Evolutionary conservation across 2,888 invertebrate genomes (phyloP), one percentile per base, ranked within the genome.

Genomic region (Ceramica pisi): DNA sequence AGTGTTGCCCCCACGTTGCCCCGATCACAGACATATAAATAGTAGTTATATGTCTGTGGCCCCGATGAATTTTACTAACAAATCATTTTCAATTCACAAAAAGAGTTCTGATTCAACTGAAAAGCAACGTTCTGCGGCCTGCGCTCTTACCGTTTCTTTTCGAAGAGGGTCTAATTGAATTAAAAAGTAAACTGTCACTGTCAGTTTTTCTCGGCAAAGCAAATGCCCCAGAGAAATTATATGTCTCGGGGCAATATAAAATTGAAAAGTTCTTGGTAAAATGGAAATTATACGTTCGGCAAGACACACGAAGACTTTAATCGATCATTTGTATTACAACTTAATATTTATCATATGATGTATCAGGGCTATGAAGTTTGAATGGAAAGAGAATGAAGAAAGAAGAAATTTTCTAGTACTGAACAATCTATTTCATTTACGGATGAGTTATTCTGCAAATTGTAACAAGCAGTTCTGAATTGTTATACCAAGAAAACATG

Each of bases 201-300:
- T 90, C 90, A 90, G 80, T 81, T 85, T 82, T 75, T 77, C 76
- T 78, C 57, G 63, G 77, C 69, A 51, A 82, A 69, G 71, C 60
- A 55, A 74, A 68, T 82, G 75, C 76, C 78, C 80, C 57, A 68
- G 80, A 80, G 80, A 83, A 80, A 82, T 85, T 82, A 76, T 83
- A 80, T 62, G 71, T 83, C 75, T 83, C 75, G 71, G 71, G 74
- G 72, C 70, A 31, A 72, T 80, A 86, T 80, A 85, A 87, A 89
- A 89, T 88, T 87, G 78, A 69, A 85, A 85, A 87, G 85, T 87
- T 76, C 74, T 85, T 62, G 71, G 72, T 76, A 86, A 86, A 88
- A 94, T 94, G 94, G 94, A 94, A 92, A 91, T 93, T 78, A 79
- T 91, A 73, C 90, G 86, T 79, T 88, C 93, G 60, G 90, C 91